Base-by-base conservation (phyloP, 2,888 invertebrate genomes). In the Dryomyza anilis region DNA sequence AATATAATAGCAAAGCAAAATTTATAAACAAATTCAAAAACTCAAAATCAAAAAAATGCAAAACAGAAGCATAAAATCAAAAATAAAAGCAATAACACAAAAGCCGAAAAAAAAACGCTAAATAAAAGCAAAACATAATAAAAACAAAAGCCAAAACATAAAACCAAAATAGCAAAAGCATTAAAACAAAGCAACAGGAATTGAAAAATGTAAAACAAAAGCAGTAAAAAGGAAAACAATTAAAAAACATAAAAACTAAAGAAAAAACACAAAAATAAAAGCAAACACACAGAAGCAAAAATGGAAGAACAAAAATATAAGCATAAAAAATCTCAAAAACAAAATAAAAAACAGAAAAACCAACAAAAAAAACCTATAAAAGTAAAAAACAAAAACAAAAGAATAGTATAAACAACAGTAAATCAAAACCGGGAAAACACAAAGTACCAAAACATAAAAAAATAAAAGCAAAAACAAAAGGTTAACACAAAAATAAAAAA, bases 151-250 rank as follows among this genome's bases (percentile, higher is more conserved):
- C 6, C 6, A 33, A 6, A 33, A 33, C 33, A 33, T 33, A 33
- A 33, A 33, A 33, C n/a, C n/a, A n/a, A n/a, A n/a, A n/a, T n/a
- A 33, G 12, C 45, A 36, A 16, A 56, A 16, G 14, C 36, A 56
- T 36, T 60, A 59, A 61, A 65, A 23, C 46, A 30, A 3, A 45
- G 33, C 50, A 57, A 55, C 12, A 43, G 48, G 25, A 60, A 21
- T 58, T 29, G n/a, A 36, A 57, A 63, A 52, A 30, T 39, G 52
- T 50, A 61, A 65, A 57, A 56, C 63, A 56, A 58, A 59, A 63
- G 25, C 14, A 30, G 36, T 33, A 12, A 12, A 33, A 33, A 33
- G 6, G 7, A 33, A 8, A 33, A 33, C 6, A 6, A 33, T 8
- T 12, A 33, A 8, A 33, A 33, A 3, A 7, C 12, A 39, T 3